Evolutionary conservation across 1,140 invertebrate genomes (phyloP), one percentile per base, ranked within the genome.

Genomic region (Gonatopus flavifemur): DNA sequence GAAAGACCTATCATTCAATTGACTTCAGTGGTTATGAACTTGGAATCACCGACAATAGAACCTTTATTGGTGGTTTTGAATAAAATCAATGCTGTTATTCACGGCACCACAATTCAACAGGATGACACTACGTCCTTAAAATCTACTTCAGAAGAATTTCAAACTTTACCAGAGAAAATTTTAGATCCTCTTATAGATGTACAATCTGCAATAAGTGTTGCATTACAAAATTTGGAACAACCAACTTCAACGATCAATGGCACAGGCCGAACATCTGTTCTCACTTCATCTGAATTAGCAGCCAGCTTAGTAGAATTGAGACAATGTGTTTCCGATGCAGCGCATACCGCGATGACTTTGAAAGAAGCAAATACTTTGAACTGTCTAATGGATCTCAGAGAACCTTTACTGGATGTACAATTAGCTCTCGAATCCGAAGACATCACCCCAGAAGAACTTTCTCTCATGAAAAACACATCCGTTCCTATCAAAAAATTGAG

Each of bases 161-260:
- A 58, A 24, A 58, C 21, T 32, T 46, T 74, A 2, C 38, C 67
- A 1, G 69, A 75, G 21, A 55, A 59, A 18, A 67, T 77, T 49
- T 36, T 74, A 7, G 73, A 78, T 52, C 55, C 64, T 22, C 37
- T 76, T 10, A 70, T 74, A 15, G 67, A 75, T 36, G 59, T 71
- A 4, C 73, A 78, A 36, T 59, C 64, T 0, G 54, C 55, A 7
- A 44, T 77, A 2, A 75, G 63, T 52, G 43, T 52, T 3, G 58
- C 67, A 15, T 47, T 76, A 16, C 49, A 60, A n/a, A 60, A 63
- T 22, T 54, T 57, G n/a, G 67, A 74, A 30, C 52, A 53, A 10
- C 28, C 43, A 0, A 42, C 38, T 6, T 31, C 49, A 2, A 24
- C 39, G 0, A 22, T 28, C 1, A 61, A 59, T 9, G 43, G 39